Base-by-base conservation (phyloP, 2,888 invertebrate species). In the Nephrotoma guestfalica region DNA sequence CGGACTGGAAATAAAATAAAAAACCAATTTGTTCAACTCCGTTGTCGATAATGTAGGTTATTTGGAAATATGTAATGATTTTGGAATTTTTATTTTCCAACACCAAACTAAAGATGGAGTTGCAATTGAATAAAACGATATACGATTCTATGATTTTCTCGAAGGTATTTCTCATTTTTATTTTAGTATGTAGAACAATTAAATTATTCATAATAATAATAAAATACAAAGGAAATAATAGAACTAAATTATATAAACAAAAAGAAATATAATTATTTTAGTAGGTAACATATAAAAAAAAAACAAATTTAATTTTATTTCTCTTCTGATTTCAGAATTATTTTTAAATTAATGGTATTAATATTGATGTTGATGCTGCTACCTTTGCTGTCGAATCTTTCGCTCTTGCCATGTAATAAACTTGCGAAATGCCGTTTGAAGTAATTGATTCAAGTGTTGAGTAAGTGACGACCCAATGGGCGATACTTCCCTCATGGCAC, bases 331-430 rank as follows among this genome's bases (percentile, higher is more conserved):
- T 30, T 57, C 41, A 41, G 15, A 15, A 11, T 30, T 51, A 47
- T 18, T 86, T 51, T 47, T 86, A n/a, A 51, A 41, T 41, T 57
- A 86, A 45, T 86, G 30, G 43, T 30, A 47, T 40, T 86, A 11
- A 18, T 30, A 47, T 40, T 9, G 71, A 7, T 71, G 71, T 7
- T 71, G 9, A 3, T 71, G 30, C 30, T 90, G 90, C 90, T 91
- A 91, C 90, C 91, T 90, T 87, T 90, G 89, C 88, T 90, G 90
- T 90, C 94, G 93, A 89, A 93, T 91, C 89, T 94, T 94, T 87
- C 95, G 92, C 88, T 95, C 95, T 90, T 97, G 97, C 98, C 98
- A 98, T 86, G 95, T 93, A 83, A 94, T 95, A 92, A 95, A 98
- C 90, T 97, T 98, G 88, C 95, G 93, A 90, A 96, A 96, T 11